Evolutionary conservation across 2,797 vertebrate species (phyloP).

Genomic region (Potorous gilbertii): DNA sequence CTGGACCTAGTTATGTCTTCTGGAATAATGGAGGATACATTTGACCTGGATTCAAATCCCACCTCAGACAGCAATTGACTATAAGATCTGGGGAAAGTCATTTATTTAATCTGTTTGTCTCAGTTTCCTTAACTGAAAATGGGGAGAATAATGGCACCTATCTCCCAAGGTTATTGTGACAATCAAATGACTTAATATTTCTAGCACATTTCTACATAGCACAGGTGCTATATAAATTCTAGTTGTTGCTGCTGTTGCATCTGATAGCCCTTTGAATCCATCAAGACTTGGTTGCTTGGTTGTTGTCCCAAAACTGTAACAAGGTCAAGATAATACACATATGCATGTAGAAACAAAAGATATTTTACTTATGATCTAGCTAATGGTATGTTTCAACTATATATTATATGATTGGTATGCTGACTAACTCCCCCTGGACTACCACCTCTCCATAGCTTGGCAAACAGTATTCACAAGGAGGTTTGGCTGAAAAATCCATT

Average conservation of each 20-base stretch:
- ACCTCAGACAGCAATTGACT: not conserved
- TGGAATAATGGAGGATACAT: not conserved
- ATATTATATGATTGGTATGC: not conserved
- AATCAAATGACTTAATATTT: not conserved
- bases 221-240: not conserved
- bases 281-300: not conserved
- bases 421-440: not conserved
- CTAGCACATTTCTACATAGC: no score
- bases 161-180: not conserved
- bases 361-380: not conserved
- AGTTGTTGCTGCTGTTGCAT: not conserved
- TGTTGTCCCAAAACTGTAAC: not conserved
- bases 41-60: not conserved
- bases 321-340: not conserved
- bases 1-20: not conserved
- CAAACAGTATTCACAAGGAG: not conserved
- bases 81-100: not conserved
- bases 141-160: not conserved
- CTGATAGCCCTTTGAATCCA: not conserved
- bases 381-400: not conserved
- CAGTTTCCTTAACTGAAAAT: not conserved
- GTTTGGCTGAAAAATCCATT: not conserved
- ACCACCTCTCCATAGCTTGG: not conserved
- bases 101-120: not conserved
- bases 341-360: not conserved